phyloP scores from a whole-genome alignment of 2,888 invertebrate genomes.

The Matsumyia berberina region DNA sequence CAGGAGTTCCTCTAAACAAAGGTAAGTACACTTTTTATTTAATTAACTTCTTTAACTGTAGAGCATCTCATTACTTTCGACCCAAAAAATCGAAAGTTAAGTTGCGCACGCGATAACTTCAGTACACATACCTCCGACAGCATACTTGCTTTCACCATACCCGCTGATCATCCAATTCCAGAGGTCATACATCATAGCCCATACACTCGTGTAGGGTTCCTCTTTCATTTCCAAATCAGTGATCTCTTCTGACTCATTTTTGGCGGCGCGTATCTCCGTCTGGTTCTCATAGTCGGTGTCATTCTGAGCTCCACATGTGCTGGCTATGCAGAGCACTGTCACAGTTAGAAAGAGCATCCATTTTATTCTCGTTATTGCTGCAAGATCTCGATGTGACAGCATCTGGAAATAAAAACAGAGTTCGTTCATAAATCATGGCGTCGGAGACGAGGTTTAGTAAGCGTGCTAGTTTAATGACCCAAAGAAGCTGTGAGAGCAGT shows the following conservation, averaged over 20 bases:
- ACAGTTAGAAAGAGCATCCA: conserved; percentile 78
- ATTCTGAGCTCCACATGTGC: conserved; percentile 47
- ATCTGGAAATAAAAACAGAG: conserved; percentile 78
- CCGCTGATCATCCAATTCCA: conserved; percentile 82
- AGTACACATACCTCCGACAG: conserved; percentile 67
- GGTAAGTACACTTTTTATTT: conserved; percentile 15
- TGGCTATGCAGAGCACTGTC: conserved; percentile 77
- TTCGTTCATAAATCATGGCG: neutral
- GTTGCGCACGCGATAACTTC: conserved; percentile 13
- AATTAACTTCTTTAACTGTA: conserved; percentile 18
- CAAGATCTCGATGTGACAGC: conserved; percentile 77
- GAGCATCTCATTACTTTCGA: conserved; percentile 26
- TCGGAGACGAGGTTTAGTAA: neutral
- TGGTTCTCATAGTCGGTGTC: conserved; percentile 58
- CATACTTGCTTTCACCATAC: conserved; percentile 80
- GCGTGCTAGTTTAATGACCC: conserved; percentile 27
- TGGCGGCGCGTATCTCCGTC: conserved; percentile 38
- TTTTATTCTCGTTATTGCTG: conserved; percentile 55
- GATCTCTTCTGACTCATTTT: conserved; percentile 77
- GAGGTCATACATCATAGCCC: conserved; percentile 81
- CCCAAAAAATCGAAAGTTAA: conserved; percentile 50
- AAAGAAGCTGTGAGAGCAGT: conserved; percentile 1
- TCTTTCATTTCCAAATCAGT: conserved; percentile 78
- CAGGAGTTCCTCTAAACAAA: neutral
- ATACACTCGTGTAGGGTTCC: conserved; percentile 79